phyloP scores from a whole-genome alignment of 2,888 invertebrate species.

The Ctena decussata region DNA sequence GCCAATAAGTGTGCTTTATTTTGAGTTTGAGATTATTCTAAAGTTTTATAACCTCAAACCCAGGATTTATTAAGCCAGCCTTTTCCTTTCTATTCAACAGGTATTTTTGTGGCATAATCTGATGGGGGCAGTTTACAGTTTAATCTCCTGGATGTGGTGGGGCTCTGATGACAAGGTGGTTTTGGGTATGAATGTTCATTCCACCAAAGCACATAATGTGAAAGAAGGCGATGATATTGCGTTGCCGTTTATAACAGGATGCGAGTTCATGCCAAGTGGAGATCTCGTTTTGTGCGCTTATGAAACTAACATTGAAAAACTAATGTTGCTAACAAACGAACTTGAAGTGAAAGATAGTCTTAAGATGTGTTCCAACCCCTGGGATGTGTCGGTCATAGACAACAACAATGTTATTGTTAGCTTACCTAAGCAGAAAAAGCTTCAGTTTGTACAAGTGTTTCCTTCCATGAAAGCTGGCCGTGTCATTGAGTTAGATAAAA shows the following conservation, averaged over 20 bases:
- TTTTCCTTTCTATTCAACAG: too few relatives aligned
- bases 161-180: too few relatives aligned
- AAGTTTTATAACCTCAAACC: too few relatives aligned
- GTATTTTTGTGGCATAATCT: too few relatives aligned
- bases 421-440: neutral
- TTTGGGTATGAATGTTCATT: too few relatives aligned
- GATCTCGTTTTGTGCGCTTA: neutral
- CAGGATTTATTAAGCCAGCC: too few relatives aligned
- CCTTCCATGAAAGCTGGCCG: neutral
- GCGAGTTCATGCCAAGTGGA: neutral
- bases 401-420: neutral
- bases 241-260: neutral
- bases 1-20: too few relatives aligned
- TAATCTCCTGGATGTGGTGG: too few relatives aligned
- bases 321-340: neutral
- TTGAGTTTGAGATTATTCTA: too few relatives aligned
- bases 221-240: too few relatives aligned
- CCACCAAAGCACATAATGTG: too few relatives aligned
- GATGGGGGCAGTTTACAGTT: too few relatives aligned
- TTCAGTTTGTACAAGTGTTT: neutral
- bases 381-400: neutral
- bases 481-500: neutral
- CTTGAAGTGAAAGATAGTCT: neutral
- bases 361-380: neutral
- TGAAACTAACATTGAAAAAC: neutral